phyloP scores from a whole-genome alignment of 2,888 invertebrate genomes.

The Ichneumoninae sp. region DNA sequence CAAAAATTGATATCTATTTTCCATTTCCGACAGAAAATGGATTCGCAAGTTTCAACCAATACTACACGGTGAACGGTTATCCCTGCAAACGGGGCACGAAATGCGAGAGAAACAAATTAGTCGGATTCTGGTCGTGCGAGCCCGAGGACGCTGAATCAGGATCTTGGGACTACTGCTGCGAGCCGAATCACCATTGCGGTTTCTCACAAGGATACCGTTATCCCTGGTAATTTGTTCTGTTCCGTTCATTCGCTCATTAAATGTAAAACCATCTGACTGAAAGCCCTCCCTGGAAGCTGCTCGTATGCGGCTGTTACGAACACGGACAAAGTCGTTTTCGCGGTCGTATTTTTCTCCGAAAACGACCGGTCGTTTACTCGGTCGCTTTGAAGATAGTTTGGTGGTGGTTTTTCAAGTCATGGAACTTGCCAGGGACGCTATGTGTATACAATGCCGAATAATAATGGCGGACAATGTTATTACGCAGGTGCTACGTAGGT shows the following conservation, averaged over 20 bases:
- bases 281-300: too few species aligned
- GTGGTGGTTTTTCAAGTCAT: too few species aligned
- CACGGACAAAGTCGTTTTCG: too few species aligned
- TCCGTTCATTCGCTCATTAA: neutral
- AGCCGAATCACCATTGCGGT: conserved; percentile 93
- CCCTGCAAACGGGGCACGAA: conserved; percentile 90
- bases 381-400: too few species aligned
- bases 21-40: conserved; percentile 82
- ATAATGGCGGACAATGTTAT: neutral
- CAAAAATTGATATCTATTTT: neutral
- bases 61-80: conserved; percentile 93
- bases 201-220: conserved; percentile 93
- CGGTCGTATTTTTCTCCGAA: too few species aligned
- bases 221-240: conserved; percentile 89
- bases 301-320: too few species aligned
- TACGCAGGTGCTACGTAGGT: conserved; percentile 93
- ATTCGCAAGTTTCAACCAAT: conserved; percentile 87
- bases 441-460: too few species aligned
- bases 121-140: conserved; percentile 94
- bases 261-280: too few species aligned
- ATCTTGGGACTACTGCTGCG: conserved; percentile 95
- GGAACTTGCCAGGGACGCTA: too few species aligned
- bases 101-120: conserved; percentile 90
- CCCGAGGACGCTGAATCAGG: conserved; percentile 89
- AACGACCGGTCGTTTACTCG: too few species aligned